A percentile compares a stretch with the other conserved stretches of the same genome.
Evolutionary conservation across 2,888 invertebrate genomes (phyloP).

Genomic region (Neoaliturus tenellus): DNA sequence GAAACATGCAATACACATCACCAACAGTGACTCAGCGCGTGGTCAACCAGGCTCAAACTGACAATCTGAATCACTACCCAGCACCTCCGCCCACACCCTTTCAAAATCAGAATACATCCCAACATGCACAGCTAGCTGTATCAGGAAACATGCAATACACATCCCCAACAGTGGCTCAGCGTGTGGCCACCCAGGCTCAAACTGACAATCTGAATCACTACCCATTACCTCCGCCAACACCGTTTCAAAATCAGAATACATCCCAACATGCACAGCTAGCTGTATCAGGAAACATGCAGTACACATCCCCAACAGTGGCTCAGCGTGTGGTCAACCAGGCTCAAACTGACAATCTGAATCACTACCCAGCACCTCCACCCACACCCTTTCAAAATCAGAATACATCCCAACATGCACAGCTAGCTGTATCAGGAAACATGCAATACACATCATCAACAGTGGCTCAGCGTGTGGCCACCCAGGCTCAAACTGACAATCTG

Average conservation of each 20-base stretch:
- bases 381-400: neutral
- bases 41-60: neutral
- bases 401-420: neutral
- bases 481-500: neutral
- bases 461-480: neutral
- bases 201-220: neutral
- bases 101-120: neutral
- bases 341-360: neutral
- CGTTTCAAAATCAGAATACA: neutral
- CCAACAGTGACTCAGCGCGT: neutral
- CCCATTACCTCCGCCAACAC: no score
- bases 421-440: neutral
- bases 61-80: neutral
- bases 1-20: neutral
- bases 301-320: neutral
- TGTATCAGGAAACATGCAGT: neutral
- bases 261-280: neutral
- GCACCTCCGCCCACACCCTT: neutral
- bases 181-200: neutral
- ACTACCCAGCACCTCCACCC: no score
- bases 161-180: neutral
- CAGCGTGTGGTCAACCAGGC: neutral
- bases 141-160: neutral
- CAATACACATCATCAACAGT: neutral
- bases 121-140: neutral